Base-by-base conservation (phyloP, 2,113 vertebrate species). In the Thinocorus orbignyianus region DNA sequence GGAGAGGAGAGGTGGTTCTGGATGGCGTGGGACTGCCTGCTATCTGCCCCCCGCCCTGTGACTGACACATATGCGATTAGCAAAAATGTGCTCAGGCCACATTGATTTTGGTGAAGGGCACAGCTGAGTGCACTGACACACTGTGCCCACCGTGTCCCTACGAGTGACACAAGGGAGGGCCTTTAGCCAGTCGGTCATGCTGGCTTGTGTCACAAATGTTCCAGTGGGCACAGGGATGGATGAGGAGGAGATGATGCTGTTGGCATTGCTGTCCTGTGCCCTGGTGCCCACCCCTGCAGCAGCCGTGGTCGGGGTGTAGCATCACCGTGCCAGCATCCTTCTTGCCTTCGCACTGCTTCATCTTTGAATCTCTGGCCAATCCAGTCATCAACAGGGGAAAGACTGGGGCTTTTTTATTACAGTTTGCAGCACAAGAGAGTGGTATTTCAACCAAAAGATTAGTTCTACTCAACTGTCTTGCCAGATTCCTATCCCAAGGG, bases 21-120 rank as follows among this genome's bases (percentile, higher is more conserved):
- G n/a, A 3, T 1, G 7, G 11, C 1, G 0, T 33, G 33, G 70
- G 28, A 14, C 33, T 66, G 46, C 30, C 28, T 61, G 11, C 48
- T 1, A 0, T 8, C 49, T 14, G 11, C 22, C 30, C 55, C 9
- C 46, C 41, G 41, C 11, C 44, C 8, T 1, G 1, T 2, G 2
- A 25, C 57, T 44, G 26, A 25, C 37, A 33, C 58, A 66, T 11
- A 2, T 6, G 16, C 22, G 17, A 48, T 54, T 17, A 73, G 41
- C 41, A 49, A 61, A 81, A 42, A 41, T 0, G 8, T 54, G 54
- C 23, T 61, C 48, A 13, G 66, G 28, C 26, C 10, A 42, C 18
- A 4, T 0, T 17, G 54, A 17, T 51, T 42, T 28, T 1, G 0
- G 44, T 19, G 62, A 37, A 0, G 3, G 24, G 28, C 41, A 13